Evolutionary conservation across 2,888 invertebrate species (phyloP).

Genomic region (Dicycla oo): DNA sequence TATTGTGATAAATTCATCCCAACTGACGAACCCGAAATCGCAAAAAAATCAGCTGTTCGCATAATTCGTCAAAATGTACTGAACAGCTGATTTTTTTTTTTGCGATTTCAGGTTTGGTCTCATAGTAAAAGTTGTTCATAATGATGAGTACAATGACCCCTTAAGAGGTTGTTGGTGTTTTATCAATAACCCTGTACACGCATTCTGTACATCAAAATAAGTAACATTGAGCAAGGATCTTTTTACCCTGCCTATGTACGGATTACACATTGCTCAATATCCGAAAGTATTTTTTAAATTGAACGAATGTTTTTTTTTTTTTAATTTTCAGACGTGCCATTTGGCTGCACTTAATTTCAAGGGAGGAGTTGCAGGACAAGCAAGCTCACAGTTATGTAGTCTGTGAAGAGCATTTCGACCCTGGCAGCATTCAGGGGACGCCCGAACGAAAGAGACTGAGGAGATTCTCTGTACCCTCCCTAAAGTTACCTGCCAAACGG

Average conservation of each 20-base stretch:
- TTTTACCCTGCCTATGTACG: not conserved
- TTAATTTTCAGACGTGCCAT: constrained; percentile 51
- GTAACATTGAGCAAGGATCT: too few species aligned
- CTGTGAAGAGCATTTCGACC: constrained; percentile 53
- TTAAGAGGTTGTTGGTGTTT: too few species aligned
- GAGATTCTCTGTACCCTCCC: constrained; percentile 27
- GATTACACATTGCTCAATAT: not conserved
- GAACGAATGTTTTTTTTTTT: constrained; percentile 1
- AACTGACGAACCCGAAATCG: too few species aligned
- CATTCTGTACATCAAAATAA: too few species aligned
- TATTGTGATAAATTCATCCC: too few species aligned
- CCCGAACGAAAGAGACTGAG: constrained; percentile 33
- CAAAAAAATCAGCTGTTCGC: too few species aligned
- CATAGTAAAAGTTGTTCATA: too few species aligned
- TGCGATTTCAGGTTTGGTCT: too few species aligned
- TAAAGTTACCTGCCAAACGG: constrained; percentile 36
- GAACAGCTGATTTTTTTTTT: too few species aligned
- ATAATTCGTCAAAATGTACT: too few species aligned
- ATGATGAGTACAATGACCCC: too few species aligned
- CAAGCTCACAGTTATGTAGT: constrained; percentile 35
- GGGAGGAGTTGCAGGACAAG: constrained; percentile 48
- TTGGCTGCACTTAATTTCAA: constrained; percentile 48
- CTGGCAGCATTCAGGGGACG: constrained; percentile 25
- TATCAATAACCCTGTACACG: too few species aligned
- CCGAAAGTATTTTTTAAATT: not conserved